Conservation (phyloP, 1,140 invertebrate species). For the Scaptomyza graminum region DNA sequence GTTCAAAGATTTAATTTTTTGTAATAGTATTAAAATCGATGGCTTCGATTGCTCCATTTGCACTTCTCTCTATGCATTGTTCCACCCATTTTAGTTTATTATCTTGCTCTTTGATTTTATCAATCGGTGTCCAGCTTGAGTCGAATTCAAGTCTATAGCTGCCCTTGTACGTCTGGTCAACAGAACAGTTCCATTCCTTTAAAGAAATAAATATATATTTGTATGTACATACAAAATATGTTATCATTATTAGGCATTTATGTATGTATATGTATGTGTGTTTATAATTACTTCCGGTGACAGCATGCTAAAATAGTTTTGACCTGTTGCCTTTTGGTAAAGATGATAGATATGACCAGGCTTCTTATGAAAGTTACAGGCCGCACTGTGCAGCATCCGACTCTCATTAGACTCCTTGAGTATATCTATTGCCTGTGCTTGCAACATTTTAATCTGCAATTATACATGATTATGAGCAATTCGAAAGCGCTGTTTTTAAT, state of each 20-base stretch:
- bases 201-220: constrained; percentile 30
- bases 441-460: constrained; percentile 86
- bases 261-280: too few relatives aligned
- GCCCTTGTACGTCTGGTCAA: constrained; percentile 87
- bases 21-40: constrained; percentile 67
- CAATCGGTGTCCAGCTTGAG: constrained; percentile 87
- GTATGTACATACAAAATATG: background rate
- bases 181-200: constrained; percentile 88
- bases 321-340: constrained; percentile 87
- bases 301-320: constrained; percentile 89
- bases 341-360: constrained; percentile 90
- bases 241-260: background rate
- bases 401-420: constrained; percentile 87
- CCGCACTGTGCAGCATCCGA: constrained; percentile 86
- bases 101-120: constrained; percentile 76
- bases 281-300: constrained; percentile 86
- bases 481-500: background rate
- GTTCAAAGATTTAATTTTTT: constrained; percentile 4
- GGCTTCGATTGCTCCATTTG: constrained; percentile 39
- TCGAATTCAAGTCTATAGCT: constrained; percentile 89
- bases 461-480: background rate
- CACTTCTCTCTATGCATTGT: constrained; percentile 40
- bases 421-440: constrained; percentile 87
- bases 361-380: constrained; percentile 90
- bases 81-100: constrained; percentile 63